phyloP scores from a whole-genome alignment of 2,113 vertebrate genomes.

The Lasiurus cinereus region DNA sequence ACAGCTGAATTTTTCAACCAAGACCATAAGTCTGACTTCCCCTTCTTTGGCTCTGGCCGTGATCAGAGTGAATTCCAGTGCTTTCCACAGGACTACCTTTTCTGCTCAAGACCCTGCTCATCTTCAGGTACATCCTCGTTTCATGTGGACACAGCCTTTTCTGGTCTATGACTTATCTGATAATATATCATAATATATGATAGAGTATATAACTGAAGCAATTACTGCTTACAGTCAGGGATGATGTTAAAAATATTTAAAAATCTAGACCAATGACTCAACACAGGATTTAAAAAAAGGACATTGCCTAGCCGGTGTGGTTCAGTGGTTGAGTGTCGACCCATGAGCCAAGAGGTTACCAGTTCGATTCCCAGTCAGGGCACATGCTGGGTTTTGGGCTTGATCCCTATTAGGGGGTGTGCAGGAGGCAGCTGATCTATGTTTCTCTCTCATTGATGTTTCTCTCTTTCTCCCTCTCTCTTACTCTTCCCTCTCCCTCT shows the following conservation, averaged over 20 bases:
- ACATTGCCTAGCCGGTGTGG: neutral
- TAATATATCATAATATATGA: neutral
- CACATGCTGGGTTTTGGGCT: too few relatives aligned
- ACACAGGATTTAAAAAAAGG: neutral
- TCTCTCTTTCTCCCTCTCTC: too few relatives aligned
- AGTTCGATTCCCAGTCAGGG: too few relatives aligned
- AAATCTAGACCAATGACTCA: neutral
- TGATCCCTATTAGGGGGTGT: too few relatives aligned
- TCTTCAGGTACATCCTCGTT: constrained; percentile 90
- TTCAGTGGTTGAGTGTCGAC: too few relatives aligned
- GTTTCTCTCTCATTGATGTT: too few relatives aligned
- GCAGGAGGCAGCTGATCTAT: too few relatives aligned
- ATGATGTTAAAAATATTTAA: constrained; percentile 42
- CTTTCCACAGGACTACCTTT: constrained; percentile 89
- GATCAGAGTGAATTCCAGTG: constrained; percentile 86
- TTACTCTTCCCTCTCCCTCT: too few relatives aligned
- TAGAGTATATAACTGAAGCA: neutral
- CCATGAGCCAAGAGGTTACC: too few relatives aligned
- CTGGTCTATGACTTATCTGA: neutral
- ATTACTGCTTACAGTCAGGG: constrained; percentile 34
- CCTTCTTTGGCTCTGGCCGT: constrained; percentile 92
- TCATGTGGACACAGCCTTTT: constrained; percentile 32
- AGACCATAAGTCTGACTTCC: constrained; percentile 85
- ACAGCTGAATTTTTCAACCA: constrained; percentile 88
- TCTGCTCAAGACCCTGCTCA: constrained; percentile 87